Percentiles rank a stretch among this genome's conserved stretches.
phyloP scores from a whole-genome alignment of 1,140 invertebrate species.

The Aphis craccivora region DNA sequence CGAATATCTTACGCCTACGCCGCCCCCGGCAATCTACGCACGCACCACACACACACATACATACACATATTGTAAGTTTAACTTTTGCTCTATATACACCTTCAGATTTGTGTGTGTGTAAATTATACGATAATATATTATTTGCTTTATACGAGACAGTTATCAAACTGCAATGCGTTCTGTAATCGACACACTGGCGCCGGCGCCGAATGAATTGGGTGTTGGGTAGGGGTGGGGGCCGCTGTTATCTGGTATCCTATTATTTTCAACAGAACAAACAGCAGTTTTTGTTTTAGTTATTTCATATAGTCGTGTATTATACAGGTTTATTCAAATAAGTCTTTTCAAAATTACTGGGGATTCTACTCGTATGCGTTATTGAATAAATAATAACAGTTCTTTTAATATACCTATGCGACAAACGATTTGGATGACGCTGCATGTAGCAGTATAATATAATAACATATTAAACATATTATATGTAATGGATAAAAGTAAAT shows the following conservation, averaged over 20 bases:
- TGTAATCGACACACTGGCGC: neutral
- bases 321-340: neutral
- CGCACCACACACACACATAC: neutral
- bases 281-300: neutral
- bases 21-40: neutral
- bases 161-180: neutral
- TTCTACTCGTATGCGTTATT: neutral
- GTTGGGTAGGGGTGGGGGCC: neutral
- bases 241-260: neutral
- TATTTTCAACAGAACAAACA: neutral
- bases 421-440: neutral
- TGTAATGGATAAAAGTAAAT: too few relatives aligned
- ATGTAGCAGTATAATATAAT: too few relatives aligned
- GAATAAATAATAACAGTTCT: neutral
- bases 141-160: neutral
- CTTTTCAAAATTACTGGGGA: neutral
- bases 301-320: neutral
- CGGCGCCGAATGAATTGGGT: neutral
- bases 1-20: neutral
- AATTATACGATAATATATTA: neutral
- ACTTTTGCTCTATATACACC: neutral
- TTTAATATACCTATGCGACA: neutral
- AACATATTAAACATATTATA: too few relatives aligned
- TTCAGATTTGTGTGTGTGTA: neutral
- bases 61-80: neutral